These are phyloP conservation scores for Noctilio leporinus DNA, from an alignment of 2,113 vertebrate species.

Conservation along the genomic window DNA sequence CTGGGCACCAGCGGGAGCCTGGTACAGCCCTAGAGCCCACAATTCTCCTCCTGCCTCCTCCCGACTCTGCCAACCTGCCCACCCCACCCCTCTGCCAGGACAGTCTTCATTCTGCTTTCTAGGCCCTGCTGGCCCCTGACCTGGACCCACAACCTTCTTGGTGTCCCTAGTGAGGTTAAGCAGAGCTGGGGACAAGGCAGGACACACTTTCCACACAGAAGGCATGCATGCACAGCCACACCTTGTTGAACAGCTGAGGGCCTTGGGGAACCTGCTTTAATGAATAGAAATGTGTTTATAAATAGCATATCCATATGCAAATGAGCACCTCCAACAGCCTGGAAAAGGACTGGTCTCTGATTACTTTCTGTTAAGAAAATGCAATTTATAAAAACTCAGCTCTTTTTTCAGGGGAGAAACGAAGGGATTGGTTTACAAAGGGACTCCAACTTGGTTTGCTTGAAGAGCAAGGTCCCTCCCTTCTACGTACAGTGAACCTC, in stretches of 20 bases:
- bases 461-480: background rate
- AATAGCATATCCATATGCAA: slow-evolving; percentile 55
- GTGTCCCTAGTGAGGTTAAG: background rate
- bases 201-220: fast-evolving
- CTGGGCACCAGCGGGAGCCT: too few species aligned
- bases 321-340: slow-evolving; percentile 20
- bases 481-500: background rate
- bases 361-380: slow-evolving; percentile 15
- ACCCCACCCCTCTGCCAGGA: background rate
- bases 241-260: slow-evolving; percentile 27
- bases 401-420: background rate
- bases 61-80: fast-evolving
- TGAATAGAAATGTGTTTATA: slow-evolving; percentile 39
- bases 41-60: background rate
- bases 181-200: background rate
- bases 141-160: background rate
- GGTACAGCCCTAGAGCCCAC: fast-evolving
- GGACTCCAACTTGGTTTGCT: background rate
- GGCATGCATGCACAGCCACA: background rate
- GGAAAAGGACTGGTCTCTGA: slow-evolving; percentile 26
- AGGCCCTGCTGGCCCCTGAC: too few species aligned
- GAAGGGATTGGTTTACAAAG: background rate
- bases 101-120: fast-evolving
- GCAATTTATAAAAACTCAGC: slow-evolving; percentile 16
- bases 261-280: slow-evolving; percentile 35